A percentile compares a stretch with the other conserved stretches of the same genome.
Conservation (phyloP, 1,140 invertebrate species). For the Lasioglossum baleicum region DNA sequence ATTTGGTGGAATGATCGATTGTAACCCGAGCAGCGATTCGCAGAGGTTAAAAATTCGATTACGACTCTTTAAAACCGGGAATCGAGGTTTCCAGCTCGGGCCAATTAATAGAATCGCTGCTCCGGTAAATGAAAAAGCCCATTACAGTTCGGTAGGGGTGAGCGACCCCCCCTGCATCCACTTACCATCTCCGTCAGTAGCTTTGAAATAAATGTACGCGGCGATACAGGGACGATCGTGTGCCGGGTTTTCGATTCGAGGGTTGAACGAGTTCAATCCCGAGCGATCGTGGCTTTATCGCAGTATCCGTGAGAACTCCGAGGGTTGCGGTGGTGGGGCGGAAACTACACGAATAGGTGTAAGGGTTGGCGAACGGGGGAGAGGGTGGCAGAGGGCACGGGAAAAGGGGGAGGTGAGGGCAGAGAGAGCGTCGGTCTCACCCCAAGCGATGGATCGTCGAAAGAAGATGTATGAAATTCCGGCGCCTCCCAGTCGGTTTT, state of each 20-base stretch:
- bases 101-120: constrained; percentile 44
- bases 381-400: neutral
- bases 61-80: neutral
- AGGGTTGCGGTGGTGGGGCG: constrained; percentile 31
- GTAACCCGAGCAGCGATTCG: neutral
- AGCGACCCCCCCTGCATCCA: neutral
- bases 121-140: constrained; percentile 9
- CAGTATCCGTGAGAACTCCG: constrained; percentile 59
- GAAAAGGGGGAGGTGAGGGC: constrained; percentile 18
- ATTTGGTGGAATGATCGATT: too few species aligned
- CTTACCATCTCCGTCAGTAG: neutral
- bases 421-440: constrained; percentile 55
- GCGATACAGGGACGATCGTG: constrained; percentile 49
- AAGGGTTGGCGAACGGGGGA: constrained; percentile 19
- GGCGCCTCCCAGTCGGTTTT: constrained; percentile 78
- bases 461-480: constrained; percentile 80
- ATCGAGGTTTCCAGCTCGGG: neutral
- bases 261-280: constrained; percentile 67
- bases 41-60: neutral
- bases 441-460: constrained; percentile 66
- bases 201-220: constrained; percentile 47
- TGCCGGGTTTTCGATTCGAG: constrained; percentile 49
- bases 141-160: neutral
- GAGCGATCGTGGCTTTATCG: constrained; percentile 68
- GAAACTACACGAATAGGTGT: constrained; percentile 42